Evolutionary conservation across 2,797 vertebrate genomes (phyloP).

Genomic region (Halcyon badia): DNA sequence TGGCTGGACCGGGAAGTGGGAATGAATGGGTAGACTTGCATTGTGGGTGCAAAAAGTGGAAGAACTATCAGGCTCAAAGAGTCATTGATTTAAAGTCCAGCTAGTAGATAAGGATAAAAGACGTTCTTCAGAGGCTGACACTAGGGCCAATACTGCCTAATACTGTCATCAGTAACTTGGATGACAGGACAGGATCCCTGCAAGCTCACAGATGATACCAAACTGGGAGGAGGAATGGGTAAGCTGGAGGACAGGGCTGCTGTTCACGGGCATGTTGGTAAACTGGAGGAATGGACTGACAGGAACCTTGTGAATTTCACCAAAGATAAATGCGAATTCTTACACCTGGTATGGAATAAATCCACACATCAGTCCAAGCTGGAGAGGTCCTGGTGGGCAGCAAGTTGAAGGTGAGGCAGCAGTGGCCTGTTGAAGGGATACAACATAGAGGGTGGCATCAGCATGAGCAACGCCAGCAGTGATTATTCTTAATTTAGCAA

Average conservation of each 20-base stretch:
- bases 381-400: neutral
- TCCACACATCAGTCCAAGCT: neutral
- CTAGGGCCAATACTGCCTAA: neutral
- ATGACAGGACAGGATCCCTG: neutral
- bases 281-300: neutral
- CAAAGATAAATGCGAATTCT: neutral
- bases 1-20: neutral
- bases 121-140: neutral
- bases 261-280: neutral
- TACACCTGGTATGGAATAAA: neutral
- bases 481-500: neutral
- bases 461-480: neutral
- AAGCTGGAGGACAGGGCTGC: neutral
- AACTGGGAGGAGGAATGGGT: neutral
- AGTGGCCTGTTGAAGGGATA: neutral
- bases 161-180: neutral
- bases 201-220: neutral
- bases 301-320: neutral
- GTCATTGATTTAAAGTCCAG: neutral
- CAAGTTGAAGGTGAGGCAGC: neutral
- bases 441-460: neutral
- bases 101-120: neutral
- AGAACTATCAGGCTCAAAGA: neutral
- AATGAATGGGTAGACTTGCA: neutral
- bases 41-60: neutral